phyloP scores from a whole-genome alignment of 2,888 invertebrate genomes.

The Cheilosia grossa region DNA sequence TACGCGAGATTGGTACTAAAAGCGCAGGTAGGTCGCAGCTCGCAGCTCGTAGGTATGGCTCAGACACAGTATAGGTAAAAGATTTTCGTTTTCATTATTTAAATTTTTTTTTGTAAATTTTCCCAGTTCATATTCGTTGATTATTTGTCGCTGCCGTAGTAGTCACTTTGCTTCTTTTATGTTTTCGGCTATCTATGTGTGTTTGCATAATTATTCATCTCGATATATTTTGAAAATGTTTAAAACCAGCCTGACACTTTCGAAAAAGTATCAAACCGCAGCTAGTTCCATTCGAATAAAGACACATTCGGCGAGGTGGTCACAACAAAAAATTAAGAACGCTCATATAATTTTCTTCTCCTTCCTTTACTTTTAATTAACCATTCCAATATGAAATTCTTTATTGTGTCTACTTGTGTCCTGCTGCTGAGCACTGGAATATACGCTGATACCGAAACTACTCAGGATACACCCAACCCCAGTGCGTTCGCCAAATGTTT shows the following conservation, averaged over 20 bases:
- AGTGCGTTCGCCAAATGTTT: constrained; percentile 85
- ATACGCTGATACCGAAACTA: constrained; percentile 77
- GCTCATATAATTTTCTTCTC: constrained; percentile 13
- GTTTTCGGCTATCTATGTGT: constrained; percentile 67
- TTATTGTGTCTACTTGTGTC: constrained; percentile 80
- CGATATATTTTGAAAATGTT: constrained; percentile 81
- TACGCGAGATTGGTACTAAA: constrained; percentile 50
- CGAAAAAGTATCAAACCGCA: constrained; percentile 84
- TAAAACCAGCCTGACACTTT: constrained; percentile 83
- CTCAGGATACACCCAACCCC: constrained; percentile 77
- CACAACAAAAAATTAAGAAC: constrained; percentile 49
- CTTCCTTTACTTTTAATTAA: constrained; percentile 35
- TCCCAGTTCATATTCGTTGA: constrained; percentile 78
- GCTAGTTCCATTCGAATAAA: constrained; percentile 84
- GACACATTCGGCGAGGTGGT: constrained; percentile 82
- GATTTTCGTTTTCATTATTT: constrained; percentile 74
- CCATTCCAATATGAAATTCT: constrained; percentile 80
- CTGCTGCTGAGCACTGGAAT: constrained; percentile 77
- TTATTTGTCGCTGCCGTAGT: constrained; percentile 63
- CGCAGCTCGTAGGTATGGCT: constrained; percentile 40
- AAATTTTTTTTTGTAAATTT: constrained; percentile 51
- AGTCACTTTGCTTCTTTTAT: constrained; percentile 59
- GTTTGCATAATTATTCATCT: constrained; percentile 79
- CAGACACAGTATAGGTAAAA: constrained; percentile 60
- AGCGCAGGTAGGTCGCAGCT: constrained; percentile 45